These are phyloP conservation scores for Mylabris sibirica DNA, from an alignment of 2,888 invertebrate species.

Conservation along the genomic window DNA sequence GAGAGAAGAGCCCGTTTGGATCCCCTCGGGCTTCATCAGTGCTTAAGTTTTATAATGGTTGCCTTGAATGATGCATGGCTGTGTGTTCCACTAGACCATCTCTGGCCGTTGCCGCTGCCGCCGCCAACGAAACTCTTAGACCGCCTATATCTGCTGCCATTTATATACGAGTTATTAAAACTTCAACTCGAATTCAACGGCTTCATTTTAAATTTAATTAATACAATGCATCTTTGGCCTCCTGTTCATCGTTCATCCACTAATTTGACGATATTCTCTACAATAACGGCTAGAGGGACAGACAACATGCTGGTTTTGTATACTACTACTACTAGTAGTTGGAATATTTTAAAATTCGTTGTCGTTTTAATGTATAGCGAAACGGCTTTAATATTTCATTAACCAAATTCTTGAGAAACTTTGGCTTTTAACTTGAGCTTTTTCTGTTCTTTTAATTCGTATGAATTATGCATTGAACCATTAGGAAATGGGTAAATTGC, in stretches of 20 bases:
- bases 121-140: conserved; percentile 18
- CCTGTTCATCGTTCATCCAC: neutral
- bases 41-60: conserved; percentile 53
- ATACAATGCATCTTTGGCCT: conserved; percentile 36
- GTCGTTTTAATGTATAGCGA: conserved; percentile 37
- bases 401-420: conserved; percentile 46
- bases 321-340: no score
- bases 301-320: conserved; percentile 34
- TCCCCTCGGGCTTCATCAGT: conserved; percentile 49
- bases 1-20: conserved; percentile 43
- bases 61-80: conserved; percentile 51
- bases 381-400: conserved; percentile 49
- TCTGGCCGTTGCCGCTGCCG: conserved; percentile 23
- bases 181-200: conserved; percentile 44
- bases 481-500: conserved; percentile 40
- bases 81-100: conserved; percentile 21
- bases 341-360: conserved; percentile 21
- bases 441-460: conserved; percentile 39
- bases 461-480: conserved; percentile 47
- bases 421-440: conserved; percentile 26
- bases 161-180: conserved; percentile 48
- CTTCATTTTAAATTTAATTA: conserved; percentile 46
- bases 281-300: conserved; percentile 15
- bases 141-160: conserved; percentile 12
- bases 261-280: neutral